phyloP scores from a whole-genome alignment of 2,113 vertebrate species.

The Pipa parva region DNA sequence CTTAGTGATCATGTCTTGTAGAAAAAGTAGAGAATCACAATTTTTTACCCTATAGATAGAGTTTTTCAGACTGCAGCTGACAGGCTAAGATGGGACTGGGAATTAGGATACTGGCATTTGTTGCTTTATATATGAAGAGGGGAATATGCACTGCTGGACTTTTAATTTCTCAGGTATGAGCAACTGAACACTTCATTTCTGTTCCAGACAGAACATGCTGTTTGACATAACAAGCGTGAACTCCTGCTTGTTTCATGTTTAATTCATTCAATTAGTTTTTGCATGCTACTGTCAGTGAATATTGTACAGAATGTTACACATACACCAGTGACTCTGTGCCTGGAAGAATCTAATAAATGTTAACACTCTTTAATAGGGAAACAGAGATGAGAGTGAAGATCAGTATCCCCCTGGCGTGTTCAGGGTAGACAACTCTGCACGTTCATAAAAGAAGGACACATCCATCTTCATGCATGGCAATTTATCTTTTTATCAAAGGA shows the following conservation, averaged over 20 bases:
- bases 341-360: constrained; percentile 2
- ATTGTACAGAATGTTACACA: constrained; percentile 1
- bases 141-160: too few relatives aligned
- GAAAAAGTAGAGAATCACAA: too few relatives aligned
- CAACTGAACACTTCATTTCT: not conserved
- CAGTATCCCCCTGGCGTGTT: not conserved
- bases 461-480: too few relatives aligned
- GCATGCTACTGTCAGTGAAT: not conserved
- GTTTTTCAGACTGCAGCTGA: too few relatives aligned
- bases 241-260: constrained; percentile 10
- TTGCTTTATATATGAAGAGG: too few relatives aligned
- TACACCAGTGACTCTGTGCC: not conserved
- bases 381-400: not conserved
- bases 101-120: too few relatives aligned
- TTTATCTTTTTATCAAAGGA: too few relatives aligned
- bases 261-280: constrained; percentile 12
- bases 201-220: not conserved
- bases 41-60: too few relatives aligned
- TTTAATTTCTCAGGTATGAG: too few relatives aligned
- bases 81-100: too few relatives aligned
- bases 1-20: too few relatives aligned
- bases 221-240: constrained; percentile 1
- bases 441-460: not conserved
- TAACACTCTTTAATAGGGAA: not conserved
- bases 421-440: not conserved